Conservation (phyloP, 2,113 vertebrate genomes). For the Otis tarda region DNA sequence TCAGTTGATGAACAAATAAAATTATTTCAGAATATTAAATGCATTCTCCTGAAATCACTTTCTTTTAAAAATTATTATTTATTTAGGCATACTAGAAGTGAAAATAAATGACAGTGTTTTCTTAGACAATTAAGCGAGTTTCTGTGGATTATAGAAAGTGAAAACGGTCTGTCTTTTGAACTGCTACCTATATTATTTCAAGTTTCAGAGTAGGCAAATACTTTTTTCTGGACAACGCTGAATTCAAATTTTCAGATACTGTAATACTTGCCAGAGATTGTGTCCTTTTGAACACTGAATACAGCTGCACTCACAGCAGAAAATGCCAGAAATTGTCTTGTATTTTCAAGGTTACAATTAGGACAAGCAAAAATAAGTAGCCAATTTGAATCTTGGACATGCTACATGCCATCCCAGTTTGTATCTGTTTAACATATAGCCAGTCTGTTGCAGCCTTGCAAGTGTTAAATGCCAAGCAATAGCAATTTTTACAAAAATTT, state of each 20-base stretch:
- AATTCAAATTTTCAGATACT: background rate
- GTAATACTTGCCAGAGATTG: background rate
- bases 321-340: background rate
- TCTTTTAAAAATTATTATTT: background rate
- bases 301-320: background rate
- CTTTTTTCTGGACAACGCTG: background rate
- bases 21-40: background rate
- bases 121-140: background rate
- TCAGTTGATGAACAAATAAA: background rate
- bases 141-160: background rate
- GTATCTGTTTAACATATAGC: background rate
- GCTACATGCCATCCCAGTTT: accelerated
- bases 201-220: background rate
- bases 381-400: background rate
- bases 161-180: background rate
- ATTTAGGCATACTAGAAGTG: background rate
- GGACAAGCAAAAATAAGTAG: background rate
- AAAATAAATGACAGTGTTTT: background rate
- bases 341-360: background rate
- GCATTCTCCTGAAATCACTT: background rate
- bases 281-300: background rate
- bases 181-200: background rate
- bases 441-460: background rate
- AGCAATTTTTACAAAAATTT: background rate
- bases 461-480: background rate